Base-by-base conservation (phyloP, 2,113 vertebrate species). In the Alethe diademata region DNA sequence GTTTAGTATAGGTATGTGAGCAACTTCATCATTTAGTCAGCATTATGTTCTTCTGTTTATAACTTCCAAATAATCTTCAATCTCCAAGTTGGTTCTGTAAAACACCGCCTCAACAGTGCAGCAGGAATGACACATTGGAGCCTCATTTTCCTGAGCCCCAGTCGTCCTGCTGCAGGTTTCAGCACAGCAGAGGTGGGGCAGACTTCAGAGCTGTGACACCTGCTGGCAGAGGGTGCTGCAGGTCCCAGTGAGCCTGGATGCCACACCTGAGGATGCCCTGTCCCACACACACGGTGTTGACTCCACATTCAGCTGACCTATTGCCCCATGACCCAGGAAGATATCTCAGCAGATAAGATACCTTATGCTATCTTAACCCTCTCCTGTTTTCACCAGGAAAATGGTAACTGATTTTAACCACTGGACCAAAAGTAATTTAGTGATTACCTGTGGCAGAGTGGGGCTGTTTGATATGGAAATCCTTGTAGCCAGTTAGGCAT, bases 201-300 rank as follows among this genome's bases (percentile, higher is more conserved):
- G 48, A 45, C 12, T 26, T 69, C 66, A 48, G 11, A 45, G 12
- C 45, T 79, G 18, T 53, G 54, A 78, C 82, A 71, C 7, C 9
- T 71, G 7, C 28, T 80, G 51, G 56, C 50, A 79, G n/a, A 73
- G n/a, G n/a, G 54, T 53, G 33, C 26, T 70, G 31, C 12, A 36
- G 42, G 43, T 43, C 26, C 36, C 43, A 33, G 16, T 9, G 62
- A 22, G 0, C 0, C 29, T 24, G 24, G 18, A 28, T 65, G 67
- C 6, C 24, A 25, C 16, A 8, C 2, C 62, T 47, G 24, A 62
- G 73, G 51, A 29, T 40, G 9, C 33, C 19, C 35, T 74, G 9
- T 35, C 57, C 19, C 43, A 45, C 43, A 29, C 43, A 26, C 50
- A 36, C 1, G 4, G 12, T 6, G 4, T 7, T 43, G 50, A 62